Percentiles rank a stretch among this genome's conserved stretches.
Conservation (phyloP, 2,797 vertebrate genomes). For the Chaunax sp. region DNA sequence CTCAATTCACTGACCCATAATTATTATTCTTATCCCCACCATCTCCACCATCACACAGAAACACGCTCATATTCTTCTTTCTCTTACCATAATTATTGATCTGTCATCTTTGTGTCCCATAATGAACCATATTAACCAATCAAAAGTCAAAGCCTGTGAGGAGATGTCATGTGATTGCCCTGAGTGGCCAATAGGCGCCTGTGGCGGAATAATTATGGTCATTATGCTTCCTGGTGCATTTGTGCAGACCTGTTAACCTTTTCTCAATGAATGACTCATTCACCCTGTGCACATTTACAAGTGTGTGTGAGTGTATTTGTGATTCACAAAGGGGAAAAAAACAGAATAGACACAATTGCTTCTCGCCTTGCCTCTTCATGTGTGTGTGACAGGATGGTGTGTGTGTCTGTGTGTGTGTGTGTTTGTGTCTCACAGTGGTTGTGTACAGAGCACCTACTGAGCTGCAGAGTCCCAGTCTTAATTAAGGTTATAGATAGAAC, state of each 20-base stretch:
- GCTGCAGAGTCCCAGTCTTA: slow-evolving; percentile 49
- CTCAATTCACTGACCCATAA: slow-evolving; percentile 3
- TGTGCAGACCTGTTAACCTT: slow-evolving; percentile 54
- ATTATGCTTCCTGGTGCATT: slow-evolving; percentile 56
- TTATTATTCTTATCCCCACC: slow-evolving; percentile 5
- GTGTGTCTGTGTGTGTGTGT: neutral
- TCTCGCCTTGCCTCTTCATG: too few species aligned
- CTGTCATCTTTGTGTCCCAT: slow-evolving; percentile 45
- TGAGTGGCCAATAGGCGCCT: slow-evolving; percentile 49
- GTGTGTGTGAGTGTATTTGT: neutral
- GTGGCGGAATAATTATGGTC: slow-evolving; percentile 54
- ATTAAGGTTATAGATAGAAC: slow-evolving; percentile 68
- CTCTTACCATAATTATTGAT: slow-evolving; percentile 56
- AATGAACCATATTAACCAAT: slow-evolving; percentile 58
- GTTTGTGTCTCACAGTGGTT: slow-evolving; percentile 41
- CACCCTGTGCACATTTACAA: slow-evolving; percentile 1
- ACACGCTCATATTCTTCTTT: slow-evolving; percentile 11
- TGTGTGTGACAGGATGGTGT: too few species aligned
- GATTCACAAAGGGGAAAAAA: slow-evolving; percentile 22
- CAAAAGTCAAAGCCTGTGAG: slow-evolving; percentile 45
- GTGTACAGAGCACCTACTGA: slow-evolving; percentile 57
- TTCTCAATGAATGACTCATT: slow-evolving; percentile 42
- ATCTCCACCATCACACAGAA: slow-evolving; percentile 17
- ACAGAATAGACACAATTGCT: too few species aligned
- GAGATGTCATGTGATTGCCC: slow-evolving; percentile 53